phyloP scores from a whole-genome alignment of 2,113 vertebrate genomes.

The Polypterus bichir region DNA sequence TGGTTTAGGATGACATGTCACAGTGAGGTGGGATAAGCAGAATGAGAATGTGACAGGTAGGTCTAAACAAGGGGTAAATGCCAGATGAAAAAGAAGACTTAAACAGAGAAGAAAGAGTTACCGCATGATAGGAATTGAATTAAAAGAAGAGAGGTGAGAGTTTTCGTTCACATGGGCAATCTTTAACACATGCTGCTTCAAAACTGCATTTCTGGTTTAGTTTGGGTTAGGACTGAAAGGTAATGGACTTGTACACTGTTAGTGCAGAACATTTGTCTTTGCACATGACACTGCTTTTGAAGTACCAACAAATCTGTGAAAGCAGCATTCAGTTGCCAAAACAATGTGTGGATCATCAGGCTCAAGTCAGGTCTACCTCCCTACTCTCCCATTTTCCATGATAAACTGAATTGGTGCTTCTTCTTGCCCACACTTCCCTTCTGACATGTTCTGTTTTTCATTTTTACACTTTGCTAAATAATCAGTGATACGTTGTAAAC shows the following conservation, averaged over 20 bases:
- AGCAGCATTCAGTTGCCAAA: neutral
- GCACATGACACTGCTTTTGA: conserved; percentile 78
- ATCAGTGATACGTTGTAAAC: too few relatives aligned
- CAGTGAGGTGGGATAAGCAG: neutral
- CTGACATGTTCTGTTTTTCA: too few relatives aligned
- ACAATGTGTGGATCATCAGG: neutral
- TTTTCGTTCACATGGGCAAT: conserved; percentile 71
- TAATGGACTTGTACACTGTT: conserved; percentile 60
- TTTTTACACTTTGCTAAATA: too few relatives aligned
- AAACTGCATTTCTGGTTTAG: conserved; percentile 78
- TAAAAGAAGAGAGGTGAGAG: neutral
- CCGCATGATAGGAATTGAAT: neutral
- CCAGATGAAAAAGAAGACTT: neutral
- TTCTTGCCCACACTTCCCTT: too few relatives aligned
- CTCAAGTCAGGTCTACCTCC: too few relatives aligned
- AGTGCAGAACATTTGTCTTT: conserved; percentile 70
- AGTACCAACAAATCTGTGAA: conserved; percentile 73
- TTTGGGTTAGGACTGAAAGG: conserved; percentile 68
- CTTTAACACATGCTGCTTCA: conserved; percentile 78
- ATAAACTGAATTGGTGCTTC: too few relatives aligned
- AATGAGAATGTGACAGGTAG: neutral
- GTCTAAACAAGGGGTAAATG: too few relatives aligned
- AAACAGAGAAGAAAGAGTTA: neutral
- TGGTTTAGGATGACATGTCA: neutral
- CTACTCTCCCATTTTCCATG: too few relatives aligned